These are phyloP conservation scores for Syndactyla subalaris DNA, from an alignment of 2,797 vertebrate species.

Conservation along the genomic window DNA sequence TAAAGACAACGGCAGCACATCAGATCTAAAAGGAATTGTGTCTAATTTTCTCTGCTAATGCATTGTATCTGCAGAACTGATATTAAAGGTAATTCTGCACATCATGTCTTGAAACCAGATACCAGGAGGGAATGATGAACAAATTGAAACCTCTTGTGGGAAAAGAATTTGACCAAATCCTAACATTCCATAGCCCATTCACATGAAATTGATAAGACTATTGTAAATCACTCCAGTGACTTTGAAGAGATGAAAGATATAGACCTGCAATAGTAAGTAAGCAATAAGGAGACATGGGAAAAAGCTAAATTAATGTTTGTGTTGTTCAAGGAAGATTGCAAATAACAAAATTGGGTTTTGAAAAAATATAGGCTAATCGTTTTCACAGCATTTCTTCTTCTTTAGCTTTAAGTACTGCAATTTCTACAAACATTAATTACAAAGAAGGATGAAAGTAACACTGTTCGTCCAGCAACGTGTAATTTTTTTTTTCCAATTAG, in stretches of 20 bases:
- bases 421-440: not conserved
- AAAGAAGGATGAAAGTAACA: not conserved
- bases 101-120: slow-evolving; percentile 85
- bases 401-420: not conserved
- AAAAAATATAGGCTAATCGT: not conserved
- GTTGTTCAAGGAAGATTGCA: not conserved
- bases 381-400: not conserved
- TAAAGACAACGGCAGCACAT: slow-evolving; percentile 79
- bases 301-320: not conserved
- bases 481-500: not conserved
- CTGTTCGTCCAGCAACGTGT: not conserved
- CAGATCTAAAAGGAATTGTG: slow-evolving; percentile 76
- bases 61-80: slow-evolving; percentile 78
- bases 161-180: slow-evolving; percentile 83
- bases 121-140: slow-evolving; percentile 77
- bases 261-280: not conserved
- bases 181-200: slow-evolving; percentile 78
- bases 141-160: slow-evolving; percentile 86
- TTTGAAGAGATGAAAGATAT: slow-evolving; percentile 28
- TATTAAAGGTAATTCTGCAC: slow-evolving; percentile 84
- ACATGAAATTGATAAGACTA: slow-evolving; percentile 83
- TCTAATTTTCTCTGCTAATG: slow-evolving; percentile 79
- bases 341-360: not conserved
- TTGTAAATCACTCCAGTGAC: slow-evolving; percentile 56
- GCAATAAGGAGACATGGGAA: not conserved